Percentiles rank a stretch among this genome's conserved stretches.
These are phyloP conservation scores for Echinops telfairi DNA, from an alignment of 2,113 vertebrate species.

Conservation along the genomic window DNA sequence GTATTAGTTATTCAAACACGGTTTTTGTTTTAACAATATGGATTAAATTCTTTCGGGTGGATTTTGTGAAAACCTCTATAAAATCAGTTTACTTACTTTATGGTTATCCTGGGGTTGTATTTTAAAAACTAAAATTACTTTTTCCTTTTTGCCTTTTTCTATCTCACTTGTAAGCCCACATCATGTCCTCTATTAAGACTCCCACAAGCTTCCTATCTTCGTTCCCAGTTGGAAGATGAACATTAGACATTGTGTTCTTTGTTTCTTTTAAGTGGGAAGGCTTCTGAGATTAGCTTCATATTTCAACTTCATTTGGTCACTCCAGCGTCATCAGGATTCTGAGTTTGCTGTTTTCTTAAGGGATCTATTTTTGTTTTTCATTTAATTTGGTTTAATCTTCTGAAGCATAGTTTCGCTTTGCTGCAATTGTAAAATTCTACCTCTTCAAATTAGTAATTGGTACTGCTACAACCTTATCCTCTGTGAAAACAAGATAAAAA, in stretches of 20 bases:
- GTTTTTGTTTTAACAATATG: slow-evolving; percentile 75
- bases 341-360: slow-evolving; percentile 9
- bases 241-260: neutral
- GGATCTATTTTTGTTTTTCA: neutral
- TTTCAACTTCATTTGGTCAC: neutral
- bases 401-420: neutral
- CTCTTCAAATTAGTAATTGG: slow-evolving; percentile 40
- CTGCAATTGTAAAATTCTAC: slow-evolving; percentile 57
- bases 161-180: slow-evolving; percentile 39
- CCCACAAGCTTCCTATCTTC: neutral
- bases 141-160: slow-evolving; percentile 48
- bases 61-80: slow-evolving; percentile 61
- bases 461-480: slow-evolving; percentile 49
- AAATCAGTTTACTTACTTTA: slow-evolving; percentile 68
- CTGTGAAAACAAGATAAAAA: slow-evolving; percentile 66
- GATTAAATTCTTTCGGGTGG: slow-evolving; percentile 62
- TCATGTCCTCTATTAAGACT: slow-evolving; percentile 33
- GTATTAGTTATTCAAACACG: slow-evolving; percentile 56
- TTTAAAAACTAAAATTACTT: slow-evolving; percentile 68
- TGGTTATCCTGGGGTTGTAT: slow-evolving; percentile 51
- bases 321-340: slow-evolving; percentile 43
- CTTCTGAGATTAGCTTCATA: slow-evolving; percentile 52
- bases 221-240: slow-evolving; percentile 6
- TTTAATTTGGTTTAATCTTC: slow-evolving; percentile 38
- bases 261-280: slow-evolving; percentile 5